Evolutionary conservation across 2,888 invertebrate genomes (phyloP), one percentile per base, ranked within the genome.

Genomic region (Watsonalla binaria): DNA sequence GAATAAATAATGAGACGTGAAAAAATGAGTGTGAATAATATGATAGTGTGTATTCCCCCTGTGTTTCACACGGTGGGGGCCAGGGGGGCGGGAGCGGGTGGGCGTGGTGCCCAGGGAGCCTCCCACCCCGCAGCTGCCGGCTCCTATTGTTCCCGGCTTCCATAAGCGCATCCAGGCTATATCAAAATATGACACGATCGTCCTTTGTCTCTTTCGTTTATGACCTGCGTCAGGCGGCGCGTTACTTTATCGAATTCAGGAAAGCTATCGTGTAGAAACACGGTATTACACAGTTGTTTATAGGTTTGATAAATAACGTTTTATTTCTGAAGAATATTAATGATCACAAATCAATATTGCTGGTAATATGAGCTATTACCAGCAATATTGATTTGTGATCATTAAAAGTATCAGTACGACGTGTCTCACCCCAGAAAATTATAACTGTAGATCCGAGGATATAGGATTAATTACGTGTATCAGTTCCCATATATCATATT

Each of bases 51-150:
- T 67, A 72, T 76, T 78, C 77, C 86, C 88, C 88, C 80, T 83
- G 66, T 72, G 78, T 80, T 88, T 88, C 89, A 85, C 89, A 89
- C 88, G 88, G 79, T 70, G 75, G 72, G 78, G 77, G 70, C 70
- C 65, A 62, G 59, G 61, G 65, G 68, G 72, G 72, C 70, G 74
- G 71, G 73, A 71, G 78, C 70, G 74, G 71, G 74, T 84, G 86
- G 82, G 88, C 86, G 84, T 84, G 87, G 80, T 83, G 66, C 70
- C 60, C 57, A 56, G 62, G 60, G 51, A 76, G 81, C 82, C 84
- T 70, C 84, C 86, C 78, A 80, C 74, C 80, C 74, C 70, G 73
- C 85, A 84, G 84, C 81, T 83, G 82, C 61, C 66, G 60, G 62
- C 69, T 58, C 57, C 71, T 74, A 73, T 81, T 84, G 78, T 82